A percentile compares a stretch with the other conserved stretches of the same genome.
These are phyloP conservation scores for Orthosia gothica DNA, from an alignment of 2,888 invertebrate genomes.

Conservation along the genomic window DNA sequence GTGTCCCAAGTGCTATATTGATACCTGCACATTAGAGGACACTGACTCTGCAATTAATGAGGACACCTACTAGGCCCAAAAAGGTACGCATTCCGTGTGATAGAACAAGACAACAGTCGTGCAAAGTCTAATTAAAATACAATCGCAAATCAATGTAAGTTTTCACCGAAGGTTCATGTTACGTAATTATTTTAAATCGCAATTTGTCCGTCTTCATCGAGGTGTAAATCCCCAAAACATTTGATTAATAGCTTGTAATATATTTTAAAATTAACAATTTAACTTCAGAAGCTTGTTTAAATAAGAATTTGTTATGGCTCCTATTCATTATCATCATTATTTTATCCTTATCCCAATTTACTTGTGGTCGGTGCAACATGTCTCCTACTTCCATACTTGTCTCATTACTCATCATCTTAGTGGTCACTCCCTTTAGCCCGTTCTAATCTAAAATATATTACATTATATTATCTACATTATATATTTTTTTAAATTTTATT, in stretches of 20 bases:
- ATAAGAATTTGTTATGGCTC: not conserved
- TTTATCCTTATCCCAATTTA: not conserved
- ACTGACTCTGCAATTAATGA: no score
- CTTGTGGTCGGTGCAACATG: not conserved
- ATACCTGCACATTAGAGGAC: no score
- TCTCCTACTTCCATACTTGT: no score
- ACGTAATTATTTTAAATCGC: not conserved
- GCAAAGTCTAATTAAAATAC: not conserved
- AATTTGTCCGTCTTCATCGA: not conserved
- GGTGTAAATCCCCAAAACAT: not conserved
- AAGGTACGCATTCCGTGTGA: not conserved
- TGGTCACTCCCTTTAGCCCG: no score
- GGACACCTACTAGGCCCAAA: no score
- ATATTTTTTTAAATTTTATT: no score
- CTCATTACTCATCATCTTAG: no score
- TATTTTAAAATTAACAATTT: not conserved
- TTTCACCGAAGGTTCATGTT: not conserved
- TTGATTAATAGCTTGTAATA: not conserved
- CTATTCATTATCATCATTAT: not conserved
- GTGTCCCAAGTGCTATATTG: no score
- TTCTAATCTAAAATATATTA: no score
- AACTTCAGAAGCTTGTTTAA: not conserved
- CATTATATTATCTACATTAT: no score
- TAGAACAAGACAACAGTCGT: no score
- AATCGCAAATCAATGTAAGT: not conserved